These are phyloP conservation scores for Ophion obscuratus DNA, from an alignment of 2,888 invertebrate genomes.

Conservation along the genomic window DNA sequence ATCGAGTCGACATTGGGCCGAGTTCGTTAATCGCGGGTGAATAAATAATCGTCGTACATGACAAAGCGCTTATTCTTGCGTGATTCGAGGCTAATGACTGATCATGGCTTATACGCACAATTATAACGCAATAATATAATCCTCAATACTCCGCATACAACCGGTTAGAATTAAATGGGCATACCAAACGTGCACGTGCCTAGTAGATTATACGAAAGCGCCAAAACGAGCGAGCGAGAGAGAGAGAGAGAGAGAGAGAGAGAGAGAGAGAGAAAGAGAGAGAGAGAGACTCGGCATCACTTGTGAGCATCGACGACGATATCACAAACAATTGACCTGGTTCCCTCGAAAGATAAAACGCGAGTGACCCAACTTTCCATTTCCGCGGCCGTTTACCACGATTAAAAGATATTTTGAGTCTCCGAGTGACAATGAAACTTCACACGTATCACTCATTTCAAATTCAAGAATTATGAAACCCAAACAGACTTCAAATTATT, in stretches of 20 bases:
- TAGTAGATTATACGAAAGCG: slow-evolving; percentile 33
- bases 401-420: background rate
- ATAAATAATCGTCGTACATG: slow-evolving; percentile 12
- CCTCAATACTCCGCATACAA: slow-evolving; percentile 12
- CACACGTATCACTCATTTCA: too few species aligned
- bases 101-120: slow-evolving; percentile 26
- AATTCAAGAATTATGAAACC: too few species aligned
- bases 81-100: slow-evolving; percentile 54
- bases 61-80: slow-evolving; percentile 32
- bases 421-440: too few species aligned
- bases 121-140: slow-evolving; percentile 44
- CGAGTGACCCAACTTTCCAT: slow-evolving; percentile 28
- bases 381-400: background rate
- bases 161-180: slow-evolving; percentile 18
- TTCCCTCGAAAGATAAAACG: slow-evolving; percentile 29
- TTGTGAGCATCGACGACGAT: slow-evolving; percentile 17
- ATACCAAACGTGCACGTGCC: background rate
- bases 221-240: slow-evolving; percentile 21
- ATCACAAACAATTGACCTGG: slow-evolving; percentile 2
- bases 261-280: too few species aligned
- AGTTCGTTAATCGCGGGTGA: slow-evolving; percentile 35
- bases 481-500: too few species aligned
- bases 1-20: slow-evolving; percentile 38
- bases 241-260: too few species aligned
- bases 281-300: background rate